These are phyloP conservation scores for Sigmodon hispidus DNA, from an alignment of 2,113 vertebrate species.

Conservation along the genomic window DNA sequence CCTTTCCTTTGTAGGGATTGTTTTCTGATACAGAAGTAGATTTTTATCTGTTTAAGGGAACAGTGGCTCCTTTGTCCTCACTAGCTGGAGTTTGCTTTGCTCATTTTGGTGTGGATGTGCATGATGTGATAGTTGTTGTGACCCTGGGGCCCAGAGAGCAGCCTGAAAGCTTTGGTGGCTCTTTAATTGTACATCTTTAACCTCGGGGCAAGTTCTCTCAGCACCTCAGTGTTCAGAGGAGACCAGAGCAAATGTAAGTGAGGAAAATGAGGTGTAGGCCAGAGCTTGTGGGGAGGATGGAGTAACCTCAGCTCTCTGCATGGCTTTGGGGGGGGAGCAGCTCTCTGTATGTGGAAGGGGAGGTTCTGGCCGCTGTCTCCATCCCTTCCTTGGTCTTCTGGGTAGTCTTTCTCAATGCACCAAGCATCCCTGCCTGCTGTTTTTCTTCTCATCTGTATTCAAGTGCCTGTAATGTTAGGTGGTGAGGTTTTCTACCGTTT, in stretches of 20 bases:
- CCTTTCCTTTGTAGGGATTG: constrained; percentile 53
- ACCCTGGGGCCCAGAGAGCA: constrained; percentile 59
- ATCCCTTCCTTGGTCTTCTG: not conserved
- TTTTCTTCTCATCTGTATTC: constrained; percentile 61
- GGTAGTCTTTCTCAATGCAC: not conserved
- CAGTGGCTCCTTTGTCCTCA: constrained; percentile 51
- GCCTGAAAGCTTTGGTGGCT: constrained; percentile 77
- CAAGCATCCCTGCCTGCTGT: not conserved
- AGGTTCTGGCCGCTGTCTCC: not conserved
- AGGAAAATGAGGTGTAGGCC: constrained; percentile 65
- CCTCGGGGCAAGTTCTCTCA: constrained; percentile 67
- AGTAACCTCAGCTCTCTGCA: constrained; percentile 57
- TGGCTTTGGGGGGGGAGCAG: not conserved
- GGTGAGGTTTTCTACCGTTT: constrained; percentile 71
- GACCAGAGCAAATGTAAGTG: constrained; percentile 68
- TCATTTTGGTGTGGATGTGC: constrained; percentile 70
- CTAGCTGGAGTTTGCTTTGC: constrained; percentile 42
- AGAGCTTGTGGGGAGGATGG: constrained; percentile 40
- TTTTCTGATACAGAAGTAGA: constrained; percentile 42
- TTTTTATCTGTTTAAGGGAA: constrained; percentile 58
- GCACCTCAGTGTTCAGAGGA: constrained; percentile 74
- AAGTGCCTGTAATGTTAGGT: constrained; percentile 49
- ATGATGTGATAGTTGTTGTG: constrained; percentile 42
- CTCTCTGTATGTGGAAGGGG: not conserved
- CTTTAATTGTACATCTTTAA: constrained; percentile 77